A percentile compares a stretch with the other conserved stretches of the same genome.
Conservation (phyloP, 2,113 vertebrate genomes). For the Ochotona curzoniae region DNA sequence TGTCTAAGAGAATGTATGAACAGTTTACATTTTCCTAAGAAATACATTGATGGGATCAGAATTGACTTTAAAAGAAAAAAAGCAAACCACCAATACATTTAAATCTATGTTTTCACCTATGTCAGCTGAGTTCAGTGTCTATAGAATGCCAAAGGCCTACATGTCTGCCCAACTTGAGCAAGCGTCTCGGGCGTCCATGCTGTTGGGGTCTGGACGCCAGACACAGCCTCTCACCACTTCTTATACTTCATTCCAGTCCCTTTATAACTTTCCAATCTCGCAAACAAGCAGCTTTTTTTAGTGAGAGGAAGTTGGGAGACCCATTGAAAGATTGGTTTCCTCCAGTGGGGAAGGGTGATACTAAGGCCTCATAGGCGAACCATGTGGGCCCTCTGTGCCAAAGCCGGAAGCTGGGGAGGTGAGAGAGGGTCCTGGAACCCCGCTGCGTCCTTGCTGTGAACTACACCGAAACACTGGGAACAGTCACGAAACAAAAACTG, state of each 20-base stretch:
- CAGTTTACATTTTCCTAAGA: constrained; percentile 78
- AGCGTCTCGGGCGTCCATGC: not conserved
- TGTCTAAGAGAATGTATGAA: constrained; percentile 75
- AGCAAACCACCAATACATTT: not conserved
- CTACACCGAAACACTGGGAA: constrained; percentile 6
- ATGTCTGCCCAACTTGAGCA: constrained; percentile 24
- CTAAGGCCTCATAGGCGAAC: not conserved
- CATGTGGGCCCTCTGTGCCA: not conserved
- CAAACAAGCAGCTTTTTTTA: constrained; percentile 44
- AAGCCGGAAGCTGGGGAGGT: not conserved
- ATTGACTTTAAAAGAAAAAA: constrained; percentile 55
- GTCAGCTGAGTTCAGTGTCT: not conserved
- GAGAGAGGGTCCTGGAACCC: not conserved
- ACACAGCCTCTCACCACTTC: not conserved
- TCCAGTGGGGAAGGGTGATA: not conserved
- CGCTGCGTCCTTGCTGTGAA: not conserved
- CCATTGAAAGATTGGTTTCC: not conserved
- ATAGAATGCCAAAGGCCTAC: not conserved
- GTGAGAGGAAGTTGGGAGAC: constrained; percentile 18
- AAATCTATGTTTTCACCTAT: constrained; percentile 56
- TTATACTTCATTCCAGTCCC: not conserved
- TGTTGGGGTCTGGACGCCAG: not conserved
- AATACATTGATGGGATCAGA: constrained; percentile 66
- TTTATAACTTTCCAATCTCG: constrained; percentile 40
- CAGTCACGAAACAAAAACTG: not conserved